Evolutionary conservation across 2,888 invertebrate genomes (phyloP).

Genomic region (Cactoblastis cactorum): DNA sequence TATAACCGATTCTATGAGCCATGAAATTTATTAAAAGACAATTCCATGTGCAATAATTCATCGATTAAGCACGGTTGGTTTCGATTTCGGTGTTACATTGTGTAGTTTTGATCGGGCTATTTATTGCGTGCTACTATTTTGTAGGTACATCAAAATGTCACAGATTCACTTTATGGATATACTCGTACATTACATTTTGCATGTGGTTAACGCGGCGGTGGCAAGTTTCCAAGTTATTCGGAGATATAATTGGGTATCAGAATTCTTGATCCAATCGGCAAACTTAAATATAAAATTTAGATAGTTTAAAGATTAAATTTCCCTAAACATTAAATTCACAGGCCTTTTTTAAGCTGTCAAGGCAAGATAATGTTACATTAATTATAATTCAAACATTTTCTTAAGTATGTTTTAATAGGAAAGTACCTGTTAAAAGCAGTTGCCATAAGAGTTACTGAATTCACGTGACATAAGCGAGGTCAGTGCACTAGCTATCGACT

Average conservation of each 20-base stretch:
- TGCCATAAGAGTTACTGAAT: not conserved
- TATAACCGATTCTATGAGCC: constrained; percentile 57
- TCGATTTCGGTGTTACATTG: constrained; percentile 56
- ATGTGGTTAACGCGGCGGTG: constrained; percentile 38
- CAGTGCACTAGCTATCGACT: constrained; percentile 16
- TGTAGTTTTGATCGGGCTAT: constrained; percentile 55
- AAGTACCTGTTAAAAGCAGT: too few species aligned
- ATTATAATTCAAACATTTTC: too few species aligned
- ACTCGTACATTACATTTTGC: constrained; percentile 31
- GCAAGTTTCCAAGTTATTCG: constrained; percentile 30
- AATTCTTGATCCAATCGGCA: constrained; percentile 17
- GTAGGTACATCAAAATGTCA: constrained; percentile 54
- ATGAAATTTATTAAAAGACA: constrained; percentile 68
- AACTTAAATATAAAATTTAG: constrained; percentile 16
- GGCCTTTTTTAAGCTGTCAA: too few species aligned
- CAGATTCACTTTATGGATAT: constrained; percentile 37
- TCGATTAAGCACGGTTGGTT: constrained; percentile 67
- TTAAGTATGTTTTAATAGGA: too few species aligned
- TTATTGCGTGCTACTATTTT: constrained; percentile 50
- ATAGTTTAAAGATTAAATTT: too few species aligned
- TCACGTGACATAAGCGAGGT: not conserved
- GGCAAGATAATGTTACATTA: too few species aligned
- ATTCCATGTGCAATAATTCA: constrained; percentile 66
- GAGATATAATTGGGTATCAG: constrained; percentile 18
- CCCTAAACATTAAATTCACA: too few species aligned